Percentiles rank a stretch among this genome's conserved stretches.
phyloP scores from a whole-genome alignment of 2,888 invertebrate species.

The Tuberolachnus salignus region DNA sequence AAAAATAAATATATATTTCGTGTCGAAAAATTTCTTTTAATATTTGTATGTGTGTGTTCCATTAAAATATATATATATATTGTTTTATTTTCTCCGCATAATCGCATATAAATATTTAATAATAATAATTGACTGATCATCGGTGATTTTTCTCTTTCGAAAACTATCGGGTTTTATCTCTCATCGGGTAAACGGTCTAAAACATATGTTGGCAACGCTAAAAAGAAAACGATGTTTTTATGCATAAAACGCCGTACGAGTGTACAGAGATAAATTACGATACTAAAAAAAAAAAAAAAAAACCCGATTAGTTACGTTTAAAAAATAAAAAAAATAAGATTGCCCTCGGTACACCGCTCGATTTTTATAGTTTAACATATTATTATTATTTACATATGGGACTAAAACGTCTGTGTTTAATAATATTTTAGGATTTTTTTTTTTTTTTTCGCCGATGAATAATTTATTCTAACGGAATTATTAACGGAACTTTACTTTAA shows the following conservation, averaged over 20 bases:
- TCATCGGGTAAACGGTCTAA: not conserved
- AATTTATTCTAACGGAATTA: slow-evolving; percentile 27
- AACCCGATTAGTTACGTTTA: not conserved
- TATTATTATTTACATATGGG: not conserved
- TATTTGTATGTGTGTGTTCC: too few relatives aligned
- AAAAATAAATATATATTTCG: too few relatives aligned
- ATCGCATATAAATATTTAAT: too few relatives aligned
- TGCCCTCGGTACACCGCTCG: not conserved
- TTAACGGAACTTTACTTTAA: slow-evolving; percentile 9
- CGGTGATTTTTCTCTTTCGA: not conserved
- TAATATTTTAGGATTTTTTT: not conserved
- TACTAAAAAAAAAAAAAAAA: not conserved
- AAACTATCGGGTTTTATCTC: not conserved
- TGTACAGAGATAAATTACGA: slow-evolving; percentile 18
- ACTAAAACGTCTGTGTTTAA: not conserved
- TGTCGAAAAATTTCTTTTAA: too few relatives aligned
- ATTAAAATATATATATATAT: too few relatives aligned
- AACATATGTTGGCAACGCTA: not conserved
- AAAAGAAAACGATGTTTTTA: not conserved
- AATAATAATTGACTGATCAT: too few relatives aligned
- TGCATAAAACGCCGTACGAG: not conserved
- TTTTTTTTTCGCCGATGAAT: not conserved
- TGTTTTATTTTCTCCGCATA: too few relatives aligned
- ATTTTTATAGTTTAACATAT: slow-evolving; percentile 3
- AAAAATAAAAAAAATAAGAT: too few relatives aligned